Conservation (phyloP, 2,113 vertebrate genomes). For the Formicarius rufipectus region DNA sequence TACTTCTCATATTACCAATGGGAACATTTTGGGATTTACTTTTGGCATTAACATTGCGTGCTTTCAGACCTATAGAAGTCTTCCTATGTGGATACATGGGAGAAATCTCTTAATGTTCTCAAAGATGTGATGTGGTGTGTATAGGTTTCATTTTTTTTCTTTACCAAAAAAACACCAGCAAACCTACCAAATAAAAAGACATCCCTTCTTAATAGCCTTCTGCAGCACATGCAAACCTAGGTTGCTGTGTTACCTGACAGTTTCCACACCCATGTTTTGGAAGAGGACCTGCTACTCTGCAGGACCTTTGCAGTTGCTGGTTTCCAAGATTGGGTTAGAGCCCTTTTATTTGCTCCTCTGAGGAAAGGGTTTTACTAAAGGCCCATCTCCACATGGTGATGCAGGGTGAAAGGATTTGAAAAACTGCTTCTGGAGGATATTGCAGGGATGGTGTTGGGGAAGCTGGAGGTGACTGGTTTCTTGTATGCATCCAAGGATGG, state of each 20-base stretch:
- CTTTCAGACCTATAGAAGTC: background rate
- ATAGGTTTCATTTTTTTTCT: background rate
- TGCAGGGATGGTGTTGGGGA: background rate
- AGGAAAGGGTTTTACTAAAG: background rate
- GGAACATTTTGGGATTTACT: background rate
- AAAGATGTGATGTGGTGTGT: background rate
- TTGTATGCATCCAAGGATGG: background rate
- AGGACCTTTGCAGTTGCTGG: background rate
- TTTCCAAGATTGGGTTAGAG: background rate
- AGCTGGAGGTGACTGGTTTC: background rate
- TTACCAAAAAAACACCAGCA: background rate
- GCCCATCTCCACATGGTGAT: background rate
- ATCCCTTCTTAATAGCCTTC: background rate
- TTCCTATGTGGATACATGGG: background rate
- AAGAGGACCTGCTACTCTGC: background rate
- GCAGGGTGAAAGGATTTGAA: rapidly evolving
- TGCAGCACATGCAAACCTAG: background rate
- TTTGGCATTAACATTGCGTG: background rate
- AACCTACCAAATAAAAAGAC: background rate
- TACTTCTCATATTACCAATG: background rate
- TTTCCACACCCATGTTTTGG: background rate
- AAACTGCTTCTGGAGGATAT: background rate
- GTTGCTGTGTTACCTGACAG: background rate
- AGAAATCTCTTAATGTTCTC: background rate
- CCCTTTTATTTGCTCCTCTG: background rate